Conservation (phyloP, 2,113 vertebrate genomes). For the Hiodon alosoides region DNA sequence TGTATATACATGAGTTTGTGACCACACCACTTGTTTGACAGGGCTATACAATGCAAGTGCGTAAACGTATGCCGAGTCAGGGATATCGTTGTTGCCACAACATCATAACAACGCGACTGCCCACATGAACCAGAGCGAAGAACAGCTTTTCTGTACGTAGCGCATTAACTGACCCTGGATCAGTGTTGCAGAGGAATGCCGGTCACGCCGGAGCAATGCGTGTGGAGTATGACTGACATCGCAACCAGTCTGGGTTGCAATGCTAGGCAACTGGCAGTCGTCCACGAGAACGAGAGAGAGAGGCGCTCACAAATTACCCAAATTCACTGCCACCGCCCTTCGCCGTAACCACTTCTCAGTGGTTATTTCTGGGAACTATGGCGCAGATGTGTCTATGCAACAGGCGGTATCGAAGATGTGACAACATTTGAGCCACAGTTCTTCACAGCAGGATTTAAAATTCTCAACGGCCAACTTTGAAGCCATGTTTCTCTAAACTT, state of each 20-base stretch:
- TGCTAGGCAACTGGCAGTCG: background rate
- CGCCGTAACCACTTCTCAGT: too few species aligned
- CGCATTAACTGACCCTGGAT: background rate
- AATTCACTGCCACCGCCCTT: background rate
- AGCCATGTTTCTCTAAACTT: background rate
- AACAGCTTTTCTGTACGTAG: background rate
- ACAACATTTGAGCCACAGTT: background rate
- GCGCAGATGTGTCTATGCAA: background rate
- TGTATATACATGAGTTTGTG: background rate
- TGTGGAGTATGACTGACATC: conserved; percentile 30
- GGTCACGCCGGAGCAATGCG: background rate
- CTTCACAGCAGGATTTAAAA: conserved; percentile 5
- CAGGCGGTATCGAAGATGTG: background rate
- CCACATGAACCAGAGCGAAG: background rate
- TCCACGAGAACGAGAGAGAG: background rate
- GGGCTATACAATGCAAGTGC: background rate
- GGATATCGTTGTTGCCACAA: background rate
- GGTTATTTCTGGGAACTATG: too few species aligned
- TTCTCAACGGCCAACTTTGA: background rate
- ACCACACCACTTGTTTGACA: background rate
- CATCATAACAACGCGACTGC: background rate
- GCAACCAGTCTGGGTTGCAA: conserved; percentile 19
- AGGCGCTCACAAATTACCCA: too few species aligned
- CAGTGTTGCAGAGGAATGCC: background rate
- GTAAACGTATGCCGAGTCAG: background rate